Base-by-base conservation (phyloP, 2,113 vertebrate genomes). In the Macquaria ambigua region DNA sequence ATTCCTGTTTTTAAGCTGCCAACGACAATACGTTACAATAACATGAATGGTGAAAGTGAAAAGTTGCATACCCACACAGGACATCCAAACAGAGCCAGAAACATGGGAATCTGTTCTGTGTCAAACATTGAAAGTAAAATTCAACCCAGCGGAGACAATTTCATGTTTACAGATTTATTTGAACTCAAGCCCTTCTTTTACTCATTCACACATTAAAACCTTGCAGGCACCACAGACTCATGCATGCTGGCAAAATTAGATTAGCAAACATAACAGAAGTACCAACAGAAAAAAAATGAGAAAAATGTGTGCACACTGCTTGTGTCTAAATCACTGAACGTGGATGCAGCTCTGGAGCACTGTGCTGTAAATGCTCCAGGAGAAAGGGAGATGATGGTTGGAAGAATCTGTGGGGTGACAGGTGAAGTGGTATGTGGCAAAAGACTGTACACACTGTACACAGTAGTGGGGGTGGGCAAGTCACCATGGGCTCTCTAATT, bases 401-500 rank as follows among this genome's bases (percentile, higher is more conserved):
- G 61, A 15, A 69, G 50, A 74, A 76, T 84, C 69, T 74, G 67
- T 69, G 37, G 12, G 58, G 11, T 18, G 21, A 69, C 37, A 64
- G 62, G 48, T 75, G 50, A 80, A 48, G 87, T 20, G 50, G 82
- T 74, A 16, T 41, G 71, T 72, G 61, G 67, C 43, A 82, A 80
- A 67, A 75, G 73, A 67, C 72, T 82, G 84, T 83, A 74, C 77
- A 85, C 15, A 70, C 41, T 82, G 66, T 69, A 89, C 43, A 83
- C 83, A 77, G 43, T 67, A 62, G 78, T 3, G 62, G 3, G 53
- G 37, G 0, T 2, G 53, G n/a, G 37, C 16, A 34, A 31, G 64
- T 28, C 52, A 21, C 15, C 14, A 11, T 5, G n/a, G 37, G n/a
- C 16, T 90, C 23, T 90, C 91, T 95, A 99, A 95, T 96, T 99